Evolutionary conservation across 2,113 vertebrate genomes (phyloP), one percentile per base, ranked within the genome.

Genomic region (Grammomys surdaster): DNA sequence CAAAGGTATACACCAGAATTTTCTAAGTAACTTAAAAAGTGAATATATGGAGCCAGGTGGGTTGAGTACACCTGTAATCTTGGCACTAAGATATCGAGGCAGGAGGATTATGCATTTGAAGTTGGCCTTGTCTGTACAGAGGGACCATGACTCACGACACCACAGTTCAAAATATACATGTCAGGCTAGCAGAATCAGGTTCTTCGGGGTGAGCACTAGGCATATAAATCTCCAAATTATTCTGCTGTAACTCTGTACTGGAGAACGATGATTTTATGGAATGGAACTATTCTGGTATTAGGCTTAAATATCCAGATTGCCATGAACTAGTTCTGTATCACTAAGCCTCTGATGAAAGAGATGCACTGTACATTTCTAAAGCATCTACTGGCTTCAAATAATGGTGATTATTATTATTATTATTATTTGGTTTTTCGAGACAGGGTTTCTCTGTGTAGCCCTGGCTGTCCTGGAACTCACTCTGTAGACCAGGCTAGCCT

Each of bases 241-340:
- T 95, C 60, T 95, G 82, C 72, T 40, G 4, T 85, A 91, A 75
- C 17, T n/a, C 31, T 43, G n/a, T 70, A 36, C 0, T 77, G 92
- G 90, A 84, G 81, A 93, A 87, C 9, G 33, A n/a, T 94, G 73
- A 81, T 76, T 97, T 92, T 82, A 95, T 9, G 73, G 63, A 84
- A 91, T 65, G 24, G 69, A 69, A 90, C 13, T 87, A 48, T 70
- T 90, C n/a, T 81, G 6, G 3, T 84, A 88, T 78, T 16, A 73
- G 54, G 43, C 28, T 60, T 76, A 90, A 78, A 72, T 0, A 54
- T 73, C 24, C 84, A 56, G 46, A 92, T 56, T 93, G 22, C 16
- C 77, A 88, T 2, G 86, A n/a, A 81, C 56, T 16, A 75, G 86
- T 58, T 31, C n/a, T 54, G 4, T 60, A 88, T 78, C 5, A 33